These are phyloP conservation scores for Ormyrus nitidulus DNA, from an alignment of 2,888 invertebrate species.

Conservation along the genomic window DNA sequence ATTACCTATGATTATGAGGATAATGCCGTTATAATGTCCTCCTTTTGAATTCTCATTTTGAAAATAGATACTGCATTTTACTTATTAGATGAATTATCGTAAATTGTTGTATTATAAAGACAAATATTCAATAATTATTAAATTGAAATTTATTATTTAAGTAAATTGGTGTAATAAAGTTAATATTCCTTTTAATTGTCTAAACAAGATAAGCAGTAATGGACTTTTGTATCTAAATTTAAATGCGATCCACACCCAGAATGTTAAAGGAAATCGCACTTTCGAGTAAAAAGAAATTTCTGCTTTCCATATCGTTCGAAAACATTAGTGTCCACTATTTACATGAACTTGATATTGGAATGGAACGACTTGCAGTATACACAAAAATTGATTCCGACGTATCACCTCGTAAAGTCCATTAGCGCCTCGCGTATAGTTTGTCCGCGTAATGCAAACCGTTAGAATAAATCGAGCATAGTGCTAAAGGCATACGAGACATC, in stretches of 20 bases:
- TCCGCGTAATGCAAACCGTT: background rate
- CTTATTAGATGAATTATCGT: too few relatives aligned
- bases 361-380: background rate
- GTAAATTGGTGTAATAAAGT: too few relatives aligned
- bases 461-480: slow-evolving; percentile 27
- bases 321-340: background rate
- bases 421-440: background rate
- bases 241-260: background rate
- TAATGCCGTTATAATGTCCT: too few relatives aligned
- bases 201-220: too few relatives aligned
- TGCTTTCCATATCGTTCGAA: background rate
- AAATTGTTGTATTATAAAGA: too few relatives aligned
- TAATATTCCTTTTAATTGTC: too few relatives aligned
- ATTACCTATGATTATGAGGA: too few relatives aligned
- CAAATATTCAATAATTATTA: too few relatives aligned
- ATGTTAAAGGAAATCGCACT: background rate
- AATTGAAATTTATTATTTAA: too few relatives aligned
- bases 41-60: too few relatives aligned
- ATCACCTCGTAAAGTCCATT: slow-evolving; percentile 17
- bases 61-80: too few relatives aligned
- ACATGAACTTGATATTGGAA: slow-evolving; percentile 23
- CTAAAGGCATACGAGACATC: background rate
- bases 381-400: background rate
- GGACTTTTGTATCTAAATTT: background rate
- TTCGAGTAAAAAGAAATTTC: slow-evolving; percentile 3